Conservation (phyloP, 2,888 invertebrate genomes). For the Acanthosepion esculentum region DNA sequence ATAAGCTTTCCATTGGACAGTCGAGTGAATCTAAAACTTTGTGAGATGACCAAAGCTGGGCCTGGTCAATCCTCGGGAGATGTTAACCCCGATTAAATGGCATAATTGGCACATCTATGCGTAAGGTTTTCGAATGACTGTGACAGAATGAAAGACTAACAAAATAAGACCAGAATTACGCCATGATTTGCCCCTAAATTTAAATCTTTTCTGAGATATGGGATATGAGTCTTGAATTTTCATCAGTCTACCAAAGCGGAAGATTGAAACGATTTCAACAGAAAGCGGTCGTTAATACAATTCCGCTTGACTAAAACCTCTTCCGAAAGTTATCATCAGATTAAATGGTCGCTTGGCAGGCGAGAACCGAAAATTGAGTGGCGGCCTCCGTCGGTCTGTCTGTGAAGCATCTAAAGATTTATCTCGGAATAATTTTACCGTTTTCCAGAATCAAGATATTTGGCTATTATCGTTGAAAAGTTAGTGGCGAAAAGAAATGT, state of each 20-base stretch:
- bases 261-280: not conserved
- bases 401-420: not conserved
- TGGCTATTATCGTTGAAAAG: not conserved
- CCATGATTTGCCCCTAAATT: not conserved
- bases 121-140: not conserved
- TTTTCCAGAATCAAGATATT: not conserved
- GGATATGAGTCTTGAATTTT: not conserved
- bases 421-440: not conserved
- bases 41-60: conserved; percentile 11
- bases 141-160: not conserved
- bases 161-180: not conserved
- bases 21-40: not conserved
- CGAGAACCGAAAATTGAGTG: not conserved
- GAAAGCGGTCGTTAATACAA: conserved; percentile 24
- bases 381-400: not conserved
- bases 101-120: conserved; percentile 33
- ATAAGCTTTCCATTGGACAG: conserved; percentile 23
- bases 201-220: not conserved
- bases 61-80: not conserved
- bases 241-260: not conserved
- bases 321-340: not conserved
- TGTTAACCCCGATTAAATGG: not conserved
- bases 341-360: not conserved
- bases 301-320: not conserved
- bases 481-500: not conserved